Evolutionary conservation across 2,113 vertebrate species (phyloP), one percentile per base, ranked within the genome.

Genomic region (Pelodiscus sinensis): DNA sequence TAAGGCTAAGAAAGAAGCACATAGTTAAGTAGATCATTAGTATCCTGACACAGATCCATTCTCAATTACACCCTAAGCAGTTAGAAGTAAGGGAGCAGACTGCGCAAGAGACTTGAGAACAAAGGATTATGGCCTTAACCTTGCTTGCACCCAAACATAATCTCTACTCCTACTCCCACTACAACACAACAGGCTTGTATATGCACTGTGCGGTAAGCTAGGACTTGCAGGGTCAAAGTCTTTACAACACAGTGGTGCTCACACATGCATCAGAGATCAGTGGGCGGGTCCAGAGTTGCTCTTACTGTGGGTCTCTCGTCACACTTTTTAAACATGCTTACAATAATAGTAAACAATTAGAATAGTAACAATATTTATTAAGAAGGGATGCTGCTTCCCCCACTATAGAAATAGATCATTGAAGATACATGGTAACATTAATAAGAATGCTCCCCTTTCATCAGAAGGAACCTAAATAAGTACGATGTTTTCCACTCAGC

Each of bases 401-500:
- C 2, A 31, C 8, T n/a, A 50, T 1, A 3, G 79, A 19, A 31
- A 75, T 8, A 91, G 85, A 38, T n/a, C 1, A 78, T 83, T 8
- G 4, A 2, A 75, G 3, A 1, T 52, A 92, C 84, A n/a, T 89
- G 19, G 22, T n/a, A 13, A n/a, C 5, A 44, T 52, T 85, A 81
- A 27, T 82, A 82, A 89, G 55, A 79, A 77, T 83, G n/a, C 6
- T 7, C 15, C 29, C 8, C 9, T 85, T 10, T 5, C 19, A 75
- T 82, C 57, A 54, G 13, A 19, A 82, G 73, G 2, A 56, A 82
- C 27, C 29, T 89, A 15, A 44, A 7, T 13, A 83, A 85, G 14
- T 0, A 0, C n/a, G 18, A 3, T 51, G 1, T 62, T 29, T 25
- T 77, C 4, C 58, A 8, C 54, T 93, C 2, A 6, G 29, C 16